Evolutionary conservation across 2,888 invertebrate genomes (phyloP).

Genomic region (Steinernema carpocapsae): DNA sequence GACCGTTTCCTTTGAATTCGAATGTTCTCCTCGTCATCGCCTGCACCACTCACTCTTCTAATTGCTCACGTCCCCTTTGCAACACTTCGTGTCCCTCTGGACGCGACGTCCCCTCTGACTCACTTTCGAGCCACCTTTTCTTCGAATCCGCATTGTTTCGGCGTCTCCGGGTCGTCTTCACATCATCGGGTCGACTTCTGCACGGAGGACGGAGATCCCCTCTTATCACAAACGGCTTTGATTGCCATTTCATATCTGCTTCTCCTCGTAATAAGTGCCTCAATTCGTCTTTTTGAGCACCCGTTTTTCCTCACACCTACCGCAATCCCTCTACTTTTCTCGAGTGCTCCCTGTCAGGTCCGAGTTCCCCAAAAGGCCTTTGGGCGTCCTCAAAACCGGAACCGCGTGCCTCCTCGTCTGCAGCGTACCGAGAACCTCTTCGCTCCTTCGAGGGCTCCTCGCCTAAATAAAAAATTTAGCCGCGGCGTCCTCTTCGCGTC

Average conservation of each 20-base stretch:
- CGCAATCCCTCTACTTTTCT: too few relatives aligned
- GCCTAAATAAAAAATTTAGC: conserved; percentile 22
- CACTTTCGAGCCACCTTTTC: neutral
- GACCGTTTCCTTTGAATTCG: neutral
- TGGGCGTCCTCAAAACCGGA: conserved; percentile 2
- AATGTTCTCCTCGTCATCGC: neutral
- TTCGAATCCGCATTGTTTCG: neutral
- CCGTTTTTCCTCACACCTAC: too few relatives aligned
- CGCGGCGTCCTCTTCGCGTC: neutral
- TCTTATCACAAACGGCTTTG: too few relatives aligned
- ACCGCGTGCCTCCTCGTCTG: neutral
- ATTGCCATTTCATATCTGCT: too few relatives aligned
- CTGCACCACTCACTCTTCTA: neutral
- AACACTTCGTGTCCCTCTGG: neutral
- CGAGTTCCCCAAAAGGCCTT: neutral
- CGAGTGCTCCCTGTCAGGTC: neutral
- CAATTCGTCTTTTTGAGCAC: too few relatives aligned
- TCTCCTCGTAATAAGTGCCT: too few relatives aligned
- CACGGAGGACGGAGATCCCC: too few relatives aligned
- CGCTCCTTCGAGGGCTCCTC: conserved; percentile 12
- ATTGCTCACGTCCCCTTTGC: neutral
- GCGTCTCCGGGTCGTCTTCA: too few relatives aligned
- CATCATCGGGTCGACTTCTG: too few relatives aligned
- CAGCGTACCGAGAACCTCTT: conserved; percentile 1
- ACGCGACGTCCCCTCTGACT: neutral